Evolutionary conservation across 2,113 vertebrate species (phyloP).

Genomic region (Gorilla gorilla): DNA sequence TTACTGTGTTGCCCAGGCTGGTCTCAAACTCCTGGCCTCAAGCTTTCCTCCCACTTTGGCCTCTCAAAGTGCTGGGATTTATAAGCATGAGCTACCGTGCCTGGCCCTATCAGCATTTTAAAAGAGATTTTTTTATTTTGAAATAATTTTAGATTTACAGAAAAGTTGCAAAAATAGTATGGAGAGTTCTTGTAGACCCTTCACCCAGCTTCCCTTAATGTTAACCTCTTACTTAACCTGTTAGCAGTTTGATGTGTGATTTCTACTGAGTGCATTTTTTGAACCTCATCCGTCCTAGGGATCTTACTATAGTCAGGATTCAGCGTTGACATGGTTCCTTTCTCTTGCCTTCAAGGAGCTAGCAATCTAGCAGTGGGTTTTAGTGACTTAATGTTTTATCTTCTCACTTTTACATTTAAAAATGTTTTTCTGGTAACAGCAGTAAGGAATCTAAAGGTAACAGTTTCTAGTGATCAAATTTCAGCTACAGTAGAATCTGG

Average conservation of each 20-base stretch:
- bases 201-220: neutral
- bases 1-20: neutral
- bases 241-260: neutral
- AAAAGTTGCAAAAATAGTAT: neutral
- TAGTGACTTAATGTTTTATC: neutral
- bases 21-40: neutral
- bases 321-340: neutral
- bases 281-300: neutral
- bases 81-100: neutral
- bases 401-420: neutral
- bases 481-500: neutral
- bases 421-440: neutral
- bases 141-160: neutral
- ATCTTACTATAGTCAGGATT: neutral
- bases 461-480: neutral
- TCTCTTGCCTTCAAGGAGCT: neutral
- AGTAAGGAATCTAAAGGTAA: neutral
- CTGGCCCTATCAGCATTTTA: no score
- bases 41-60: neutral
- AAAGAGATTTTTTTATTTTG: no score
- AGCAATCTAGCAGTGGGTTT: neutral
- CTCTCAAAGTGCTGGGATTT: neutral
- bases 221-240: neutral
- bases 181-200: neutral
- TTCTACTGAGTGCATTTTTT: neutral